Evolutionary conservation across 2,888 invertebrate species (phyloP), one percentile per base, ranked within the genome.

Genomic region (Operophtera brumata): DNA sequence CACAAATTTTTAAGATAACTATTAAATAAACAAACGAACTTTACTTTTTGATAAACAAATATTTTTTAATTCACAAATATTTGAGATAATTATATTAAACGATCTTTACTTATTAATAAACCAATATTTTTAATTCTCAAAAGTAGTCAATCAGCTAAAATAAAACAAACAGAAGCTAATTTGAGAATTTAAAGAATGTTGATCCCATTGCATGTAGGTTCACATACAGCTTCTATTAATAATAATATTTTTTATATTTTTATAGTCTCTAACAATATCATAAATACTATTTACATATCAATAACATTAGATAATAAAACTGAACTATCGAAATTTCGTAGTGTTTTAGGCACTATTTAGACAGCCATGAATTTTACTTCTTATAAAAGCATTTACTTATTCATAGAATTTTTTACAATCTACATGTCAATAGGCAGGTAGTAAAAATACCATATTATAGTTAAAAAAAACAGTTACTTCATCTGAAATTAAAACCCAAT

Each of bases 281-380:
- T 76, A 54, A 44, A 69, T 74, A 54, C 62, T 86, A 84, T 86
- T 80, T 87, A 85, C 84, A 86, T 70, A 52, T 85, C 80, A 80
- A 75, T 56, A 51, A 56, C 47, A 47, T 81, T 77, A 77, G 80
- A 77, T 84, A 86, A 80, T 84, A 86, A 88, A 89, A 86, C 86
- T 78, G 84, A 87, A 83, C 83, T 84, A 85, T 85, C 86, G 87
- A 89, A 88, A 86, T 83, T 86, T 88, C 86, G 86, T 88, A 89
- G 86, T 88, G 87, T 87, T 86, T 88, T 90, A 90, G 90, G 90
- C 89, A 90, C 90, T 90, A 88, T 89, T 87, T 86, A 89, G 86
- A 90, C 90, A 90, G 90, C 90, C 90, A 90, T 90, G 88, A 90
- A 89, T 90, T 85, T 89, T 89, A 88, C 63, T 83, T 84, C 82